Conservation (phyloP, 1,140 invertebrate species). For the Nautilus pompilius region DNA sequence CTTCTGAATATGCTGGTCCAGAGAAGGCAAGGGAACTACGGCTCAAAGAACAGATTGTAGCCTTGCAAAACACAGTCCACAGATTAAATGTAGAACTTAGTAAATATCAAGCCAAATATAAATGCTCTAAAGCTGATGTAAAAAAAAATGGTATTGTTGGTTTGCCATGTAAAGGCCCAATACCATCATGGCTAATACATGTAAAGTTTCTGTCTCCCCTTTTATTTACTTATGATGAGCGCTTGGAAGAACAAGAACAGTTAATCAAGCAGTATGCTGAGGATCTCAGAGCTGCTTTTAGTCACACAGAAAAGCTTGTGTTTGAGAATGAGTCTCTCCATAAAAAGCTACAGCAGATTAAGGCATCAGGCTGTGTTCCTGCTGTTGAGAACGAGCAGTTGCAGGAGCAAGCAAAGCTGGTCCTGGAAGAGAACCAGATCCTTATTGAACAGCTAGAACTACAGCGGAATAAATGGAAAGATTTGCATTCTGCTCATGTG, state of each 20-base stretch:
- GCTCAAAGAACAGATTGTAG: slow-evolving; percentile 44
- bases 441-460: slow-evolving; percentile 48
- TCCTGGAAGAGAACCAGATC: slow-evolving; percentile 52
- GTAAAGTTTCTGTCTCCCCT: slow-evolving; percentile 46
- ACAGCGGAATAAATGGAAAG: slow-evolving; percentile 42
- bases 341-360: no score
- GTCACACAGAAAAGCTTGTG: no score
- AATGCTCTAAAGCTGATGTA: slow-evolving; percentile 27
- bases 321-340: no score
- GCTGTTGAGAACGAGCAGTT: slow-evolving; percentile 49
- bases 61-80: slow-evolving; percentile 37
- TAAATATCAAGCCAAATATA: slow-evolving; percentile 42
- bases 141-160: slow-evolving; percentile 29
- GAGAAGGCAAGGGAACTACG: slow-evolving; percentile 18
- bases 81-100: slow-evolving; percentile 44
- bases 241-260: slow-evolving; percentile 42
- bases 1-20: slow-evolving; percentile 24
- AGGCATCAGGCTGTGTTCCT: no score
- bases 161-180: slow-evolving; percentile 43
- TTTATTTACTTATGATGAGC: slow-evolving; percentile 51
- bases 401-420: slow-evolving; percentile 48
- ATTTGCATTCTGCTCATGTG: slow-evolving; percentile 41
- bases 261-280: slow-evolving; percentile 28
- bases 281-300: no score
- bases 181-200: slow-evolving; percentile 53